Base-by-base conservation (phyloP, 2,113 vertebrate genomes). In the Pangasianodon gigas region DNA sequence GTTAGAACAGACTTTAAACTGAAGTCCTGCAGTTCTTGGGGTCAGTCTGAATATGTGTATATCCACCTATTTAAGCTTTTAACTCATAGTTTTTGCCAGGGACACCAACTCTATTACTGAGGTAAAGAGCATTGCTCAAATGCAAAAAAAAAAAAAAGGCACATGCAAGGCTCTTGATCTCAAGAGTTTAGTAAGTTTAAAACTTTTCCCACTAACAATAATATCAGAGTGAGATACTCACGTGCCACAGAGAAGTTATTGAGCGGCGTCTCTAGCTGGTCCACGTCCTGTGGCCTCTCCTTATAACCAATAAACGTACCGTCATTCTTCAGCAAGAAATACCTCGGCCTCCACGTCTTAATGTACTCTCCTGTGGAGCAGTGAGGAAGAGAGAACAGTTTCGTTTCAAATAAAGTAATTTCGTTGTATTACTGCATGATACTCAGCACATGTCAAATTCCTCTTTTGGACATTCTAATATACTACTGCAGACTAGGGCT, bases 201-300 rank as follows among this genome's bases (percentile, higher is more conserved):
- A 16, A 46, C 3, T 7, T 1, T 62, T 14, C 74, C 41, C 2
- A 1, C n/a, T 1, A 24, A 2, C 24, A 46, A 16, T 16, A 51
- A 82, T 4, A 29, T 32, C 29, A 26, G 81, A n/a, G 10, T 37
- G 90, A 92, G 92, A 93, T 89, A 97, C 98, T 98, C 93, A 99
- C 98, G 97, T 91, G 97, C 98, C 94, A 99, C 98, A 0, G 98
- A 99, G 96, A 99, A 99, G 96, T 99, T 99, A 95, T 99, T 99
- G 93, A 99, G 96, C 71, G 98, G 98, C 0, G 97, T 97, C 95
- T 99, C 98, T 48, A 98, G 95, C 91, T 98, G 98, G 94, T 99
- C 98, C 37, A 98, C 96, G 54, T 99, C 97, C 95, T 99, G 98
- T 0, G 98, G 98, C 75, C 97, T 95, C 32, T 99, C 98, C 95